Base-by-base conservation (phyloP, 2,888 invertebrate species). In the Drosophila falleni region DNA sequence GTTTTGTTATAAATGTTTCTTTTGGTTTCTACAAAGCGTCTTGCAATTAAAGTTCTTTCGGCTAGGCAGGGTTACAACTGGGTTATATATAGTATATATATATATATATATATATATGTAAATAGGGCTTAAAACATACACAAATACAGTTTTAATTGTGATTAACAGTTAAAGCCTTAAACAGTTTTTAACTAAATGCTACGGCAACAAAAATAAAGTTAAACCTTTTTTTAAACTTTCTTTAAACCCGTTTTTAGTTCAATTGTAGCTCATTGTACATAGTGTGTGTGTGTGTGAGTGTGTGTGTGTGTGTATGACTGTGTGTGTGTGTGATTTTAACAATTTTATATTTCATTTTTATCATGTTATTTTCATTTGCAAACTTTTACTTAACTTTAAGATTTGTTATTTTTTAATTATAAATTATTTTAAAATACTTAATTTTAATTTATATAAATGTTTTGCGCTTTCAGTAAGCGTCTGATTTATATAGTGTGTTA, bases 401-500 rank as follows among this genome's bases (percentile, higher is more conserved):
- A 63, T 33, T 31, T 56, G 16, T 55, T 42, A 13, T 31, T 16
- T 73, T 73, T 69, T 70, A 77, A 62, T 53, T 72, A 78, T 80
- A 88, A 71, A 80, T 86, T 83, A 83, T 61, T 59, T 83, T 84
- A 83, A 83, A 83, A 83, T 88, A 89, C 89, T 85, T 84, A 81
- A 69, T 31, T 56, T 89, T 79, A 67, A 70, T 33, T 59, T 29
- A 81, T 83, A 81, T 89, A 79, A 78, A 87, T 80, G 72, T 61
- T 71, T 87, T 75, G 69, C 76, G 76, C 78, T 78, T 60, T 35
- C 42, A 35, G 41, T 59, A 42, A 73, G 60, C 69, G 41, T 54
- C 44, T 44, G 44, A 64, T 64, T 69, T 37, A 39, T 59, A 67
- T 61, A 42, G 49, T 41, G 15, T 53, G 31, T 67, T 39, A 16